These are phyloP conservation scores for Graptemys geographica DNA, from an alignment of 2,797 vertebrate genomes.

Conservation along the genomic window DNA sequence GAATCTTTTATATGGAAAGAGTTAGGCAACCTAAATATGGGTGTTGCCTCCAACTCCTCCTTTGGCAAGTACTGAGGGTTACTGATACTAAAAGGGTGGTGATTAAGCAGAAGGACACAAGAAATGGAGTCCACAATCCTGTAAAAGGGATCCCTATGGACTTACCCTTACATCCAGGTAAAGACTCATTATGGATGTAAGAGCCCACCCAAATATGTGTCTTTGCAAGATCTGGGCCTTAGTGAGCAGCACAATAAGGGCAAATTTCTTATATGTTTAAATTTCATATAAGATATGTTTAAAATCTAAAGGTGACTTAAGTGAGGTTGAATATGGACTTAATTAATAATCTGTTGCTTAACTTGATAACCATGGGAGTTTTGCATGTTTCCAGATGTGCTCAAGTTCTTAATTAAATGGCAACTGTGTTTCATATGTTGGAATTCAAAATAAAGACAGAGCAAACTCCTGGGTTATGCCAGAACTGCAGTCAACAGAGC, in stretches of 20 bases:
- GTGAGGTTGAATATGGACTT: slow-evolving; percentile 1
- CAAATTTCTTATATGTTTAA: neutral
- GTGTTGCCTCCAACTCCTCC: neutral
- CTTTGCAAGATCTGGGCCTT: neutral
- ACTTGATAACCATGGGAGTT: neutral
- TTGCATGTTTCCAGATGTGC: neutral
- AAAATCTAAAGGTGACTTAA: neutral
- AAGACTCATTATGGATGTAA: neutral
- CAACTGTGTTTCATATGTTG: neutral
- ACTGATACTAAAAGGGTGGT: neutral
- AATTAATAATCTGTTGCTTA: neutral
- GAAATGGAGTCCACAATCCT: neutral
- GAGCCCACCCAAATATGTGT: neutral
- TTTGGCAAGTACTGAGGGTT: slow-evolving; percentile 19
- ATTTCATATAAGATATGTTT: neutral
- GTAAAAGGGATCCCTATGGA: slow-evolving; percentile 18
- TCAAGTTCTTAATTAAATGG: neutral
- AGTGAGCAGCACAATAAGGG: neutral
- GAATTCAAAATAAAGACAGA: neutral
- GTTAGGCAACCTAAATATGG: neutral
- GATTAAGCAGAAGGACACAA: slow-evolving; percentile 21
- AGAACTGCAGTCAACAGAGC: neutral
- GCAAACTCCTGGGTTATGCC: neutral
- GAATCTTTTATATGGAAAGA: slow-evolving; percentile 12
- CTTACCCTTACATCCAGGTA: neutral